Evolutionary conservation across 2,113 vertebrate species (phyloP).

Genomic region (Sinocyclocheilus grahami): DNA sequence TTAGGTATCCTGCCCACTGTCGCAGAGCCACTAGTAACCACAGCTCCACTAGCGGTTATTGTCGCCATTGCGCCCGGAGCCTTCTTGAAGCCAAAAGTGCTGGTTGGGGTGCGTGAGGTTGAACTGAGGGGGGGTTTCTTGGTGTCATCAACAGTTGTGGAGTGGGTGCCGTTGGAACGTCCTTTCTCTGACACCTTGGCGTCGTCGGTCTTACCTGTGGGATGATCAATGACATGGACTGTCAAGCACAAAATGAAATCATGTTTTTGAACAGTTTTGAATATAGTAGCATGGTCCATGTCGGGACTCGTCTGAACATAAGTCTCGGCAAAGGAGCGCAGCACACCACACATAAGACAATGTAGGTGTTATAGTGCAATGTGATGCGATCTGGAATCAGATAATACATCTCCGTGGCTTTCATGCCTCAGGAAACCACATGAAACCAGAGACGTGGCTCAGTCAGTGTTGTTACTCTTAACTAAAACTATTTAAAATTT

Average conservation of each 20-base stretch:
- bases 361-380: not conserved
- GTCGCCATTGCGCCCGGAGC: slow-evolving; percentile 70
- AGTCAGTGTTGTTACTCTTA: not conserved
- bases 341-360: slow-evolving; percentile 18
- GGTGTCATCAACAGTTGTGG: slow-evolving; percentile 81
- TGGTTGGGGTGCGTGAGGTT: slow-evolving; percentile 75
- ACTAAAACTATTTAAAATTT: not conserved
- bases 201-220: slow-evolving; percentile 86
- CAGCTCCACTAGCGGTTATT: slow-evolving; percentile 78
- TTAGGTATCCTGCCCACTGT: slow-evolving; percentile 86
- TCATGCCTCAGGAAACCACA: not conserved
- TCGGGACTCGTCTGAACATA: slow-evolving; percentile 37
- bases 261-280: slow-evolving; percentile 16
- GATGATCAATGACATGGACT: slow-evolving; percentile 34
- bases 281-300: slow-evolving; percentile 22
- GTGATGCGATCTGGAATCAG: slow-evolving; percentile 21
- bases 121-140: slow-evolving; percentile 84
- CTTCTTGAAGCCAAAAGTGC: slow-evolving; percentile 88
- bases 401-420: slow-evolving; percentile 15
- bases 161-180: slow-evolving; percentile 77
- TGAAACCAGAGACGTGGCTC: not conserved
- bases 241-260: slow-evolving; percentile 21
- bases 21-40: slow-evolving; percentile 81
- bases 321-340: not conserved
- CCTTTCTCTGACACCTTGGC: slow-evolving; percentile 87